A percentile compares a stretch with the other conserved stretches of the same genome.
Conservation (phyloP, 2,888 invertebrate species). For the Hyposoter dolosus region DNA sequence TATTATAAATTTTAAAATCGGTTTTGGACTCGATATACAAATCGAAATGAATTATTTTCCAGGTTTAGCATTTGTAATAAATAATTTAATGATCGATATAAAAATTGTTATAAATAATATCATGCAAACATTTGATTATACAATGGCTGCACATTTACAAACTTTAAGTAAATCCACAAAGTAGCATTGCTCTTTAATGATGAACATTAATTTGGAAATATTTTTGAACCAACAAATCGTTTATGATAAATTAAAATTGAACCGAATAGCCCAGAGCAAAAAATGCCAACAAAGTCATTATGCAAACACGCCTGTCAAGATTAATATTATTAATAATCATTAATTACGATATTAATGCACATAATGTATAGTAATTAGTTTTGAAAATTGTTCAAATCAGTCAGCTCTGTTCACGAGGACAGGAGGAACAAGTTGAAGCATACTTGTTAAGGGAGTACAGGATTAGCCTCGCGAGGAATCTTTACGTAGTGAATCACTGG, state of each 20-base stretch:
- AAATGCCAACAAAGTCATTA: too few relatives aligned
- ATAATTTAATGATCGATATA: background rate
- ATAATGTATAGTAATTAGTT: background rate
- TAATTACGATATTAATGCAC: background rate
- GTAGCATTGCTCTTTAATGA: background rate
- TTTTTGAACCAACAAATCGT: background rate
- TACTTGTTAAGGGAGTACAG: constrained; percentile 36
- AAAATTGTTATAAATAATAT: background rate
- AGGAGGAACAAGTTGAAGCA: constrained; percentile 10
- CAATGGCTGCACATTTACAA: background rate
- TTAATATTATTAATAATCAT: background rate
- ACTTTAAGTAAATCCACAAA: background rate
- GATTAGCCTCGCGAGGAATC: constrained; percentile 37
- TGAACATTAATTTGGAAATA: background rate
- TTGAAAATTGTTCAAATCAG: background rate
- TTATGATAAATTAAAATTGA: background rate
- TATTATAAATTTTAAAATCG: background rate
- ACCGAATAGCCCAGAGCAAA: background rate
- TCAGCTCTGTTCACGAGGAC: background rate
- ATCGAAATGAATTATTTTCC: too few relatives aligned
- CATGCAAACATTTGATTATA: too few relatives aligned
- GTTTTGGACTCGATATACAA: too few relatives aligned
- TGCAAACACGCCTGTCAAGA: background rate
- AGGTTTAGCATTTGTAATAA: background rate
- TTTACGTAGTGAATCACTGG: constrained; percentile 45